Evolutionary conservation across 1,140 invertebrate species (phyloP).

Genomic region (Leptestheria dahalacensis): DNA sequence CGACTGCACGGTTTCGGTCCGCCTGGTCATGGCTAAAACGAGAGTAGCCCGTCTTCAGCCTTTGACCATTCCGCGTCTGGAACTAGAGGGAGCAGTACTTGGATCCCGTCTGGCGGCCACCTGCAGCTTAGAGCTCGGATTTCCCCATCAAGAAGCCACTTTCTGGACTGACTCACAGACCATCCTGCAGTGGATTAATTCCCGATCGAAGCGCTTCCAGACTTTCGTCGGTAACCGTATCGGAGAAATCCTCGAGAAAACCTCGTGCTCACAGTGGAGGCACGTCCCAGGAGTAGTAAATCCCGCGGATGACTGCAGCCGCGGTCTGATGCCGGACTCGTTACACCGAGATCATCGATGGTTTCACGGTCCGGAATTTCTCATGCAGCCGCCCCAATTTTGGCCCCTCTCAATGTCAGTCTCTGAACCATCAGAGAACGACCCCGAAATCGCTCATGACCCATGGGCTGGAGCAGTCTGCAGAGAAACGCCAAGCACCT

Average conservation of each 20-base stretch:
- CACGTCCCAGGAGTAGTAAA: constrained; percentile 19
- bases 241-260: constrained; percentile 19
- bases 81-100: constrained; percentile 21
- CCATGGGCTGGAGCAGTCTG: no score
- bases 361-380: no score
- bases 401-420: no score
- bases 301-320: constrained; percentile 19
- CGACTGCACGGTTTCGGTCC: not conserved
- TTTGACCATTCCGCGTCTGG: constrained; percentile 12
- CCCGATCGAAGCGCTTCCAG: not conserved
- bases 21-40: constrained; percentile 5
- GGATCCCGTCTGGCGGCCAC: constrained; percentile 22
- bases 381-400: no score
- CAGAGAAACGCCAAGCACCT: no score
- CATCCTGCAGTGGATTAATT: constrained; percentile 13
- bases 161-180: constrained; percentile 15
- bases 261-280: constrained; percentile 16
- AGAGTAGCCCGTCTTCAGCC: constrained; percentile 11
- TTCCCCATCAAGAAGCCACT: not conserved
- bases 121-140: constrained; percentile 3
- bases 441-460: no score
- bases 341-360: constrained; percentile 11
- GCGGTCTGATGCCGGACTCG: not conserved
- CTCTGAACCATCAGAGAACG: no score
- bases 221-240: constrained; percentile 18